Conservation (phyloP, 2,888 invertebrate genomes). For the Scaptomyza caliginosa region DNA sequence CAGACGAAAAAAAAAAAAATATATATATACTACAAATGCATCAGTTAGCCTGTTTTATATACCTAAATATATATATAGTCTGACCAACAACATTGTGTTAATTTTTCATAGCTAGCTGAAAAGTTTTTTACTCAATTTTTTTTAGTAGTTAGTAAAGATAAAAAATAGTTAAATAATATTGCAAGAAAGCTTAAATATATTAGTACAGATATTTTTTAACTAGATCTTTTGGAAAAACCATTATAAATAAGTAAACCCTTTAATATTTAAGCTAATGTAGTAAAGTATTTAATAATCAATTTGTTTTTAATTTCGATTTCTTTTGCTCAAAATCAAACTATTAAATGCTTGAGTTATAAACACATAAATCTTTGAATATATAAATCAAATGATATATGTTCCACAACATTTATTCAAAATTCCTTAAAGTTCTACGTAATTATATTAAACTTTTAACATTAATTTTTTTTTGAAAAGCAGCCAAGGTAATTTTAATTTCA, state of each 20-base stretch:
- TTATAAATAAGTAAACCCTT: too few relatives aligned
- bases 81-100: constrained; percentile 36
- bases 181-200: too few relatives aligned
- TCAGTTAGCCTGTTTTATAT: neutral
- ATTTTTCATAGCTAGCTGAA: constrained; percentile 9
- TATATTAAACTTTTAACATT: neutral
- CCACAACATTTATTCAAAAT: too few relatives aligned
- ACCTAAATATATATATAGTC: neutral
- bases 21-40: constrained; percentile 13
- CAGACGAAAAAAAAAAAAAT: too few relatives aligned
- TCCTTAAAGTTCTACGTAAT: neutral
- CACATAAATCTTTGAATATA: neutral
- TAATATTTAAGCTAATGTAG: too few relatives aligned
- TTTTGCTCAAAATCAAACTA: neutral
- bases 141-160: neutral
- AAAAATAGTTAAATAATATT: neutral
- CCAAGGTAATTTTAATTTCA: constrained; percentile 23
- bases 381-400: neutral
- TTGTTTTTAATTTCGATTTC: neutral
- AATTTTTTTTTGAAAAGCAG: neutral
- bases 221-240: too few relatives aligned
- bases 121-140: neutral
- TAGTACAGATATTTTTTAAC: too few relatives aligned
- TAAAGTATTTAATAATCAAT: too few relatives aligned
- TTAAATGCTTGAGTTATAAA: neutral